These are phyloP conservation scores for Chrysina gloriosa DNA, from an alignment of 2,888 invertebrate species.

Conservation along the genomic window DNA sequence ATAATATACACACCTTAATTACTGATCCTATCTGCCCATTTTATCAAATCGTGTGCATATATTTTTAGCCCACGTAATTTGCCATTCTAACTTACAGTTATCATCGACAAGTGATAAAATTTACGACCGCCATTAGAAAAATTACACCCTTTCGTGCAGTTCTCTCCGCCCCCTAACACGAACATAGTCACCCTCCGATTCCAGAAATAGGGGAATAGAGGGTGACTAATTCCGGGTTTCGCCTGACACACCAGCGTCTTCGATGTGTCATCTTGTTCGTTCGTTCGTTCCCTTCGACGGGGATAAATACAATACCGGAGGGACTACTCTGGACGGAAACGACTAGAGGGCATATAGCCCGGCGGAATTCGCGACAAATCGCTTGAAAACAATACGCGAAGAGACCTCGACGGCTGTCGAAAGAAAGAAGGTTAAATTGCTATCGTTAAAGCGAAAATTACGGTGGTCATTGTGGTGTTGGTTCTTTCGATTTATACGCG, in stretches of 20 bases:
- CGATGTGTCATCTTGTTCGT: conserved; percentile 14
- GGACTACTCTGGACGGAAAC: neutral
- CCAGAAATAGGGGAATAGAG: neutral
- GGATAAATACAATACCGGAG: conserved; percentile 12
- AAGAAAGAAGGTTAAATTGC: conserved; percentile 18
- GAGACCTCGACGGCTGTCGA: neutral
- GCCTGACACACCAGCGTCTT: conserved; percentile 10
- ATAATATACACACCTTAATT: too few relatives aligned
- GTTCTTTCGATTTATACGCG: conserved; percentile 14
- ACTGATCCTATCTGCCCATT: neutral
- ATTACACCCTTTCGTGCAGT: conserved; percentile 27
- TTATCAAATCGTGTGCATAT: neutral
- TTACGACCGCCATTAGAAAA: conserved; percentile 29
- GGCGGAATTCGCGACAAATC: conserved; percentile 26
- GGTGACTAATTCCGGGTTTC: conserved; percentile 34
- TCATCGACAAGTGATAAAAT: conserved; percentile 8
- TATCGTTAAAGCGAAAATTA: conserved; percentile 26
- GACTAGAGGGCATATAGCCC: neutral
- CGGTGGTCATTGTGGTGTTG: neutral
- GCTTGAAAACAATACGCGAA: conserved; percentile 27
- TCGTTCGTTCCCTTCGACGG: neutral
- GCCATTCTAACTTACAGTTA: conserved; percentile 1
- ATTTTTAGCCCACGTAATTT: conserved; percentile 5
- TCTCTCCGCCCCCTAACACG: neutral
- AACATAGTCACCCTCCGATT: neutral